A percentile compares a stretch with the other conserved stretches of the same genome.
Conservation (phyloP, 2,888 invertebrate species). For the Invenusta paracnida region DNA sequence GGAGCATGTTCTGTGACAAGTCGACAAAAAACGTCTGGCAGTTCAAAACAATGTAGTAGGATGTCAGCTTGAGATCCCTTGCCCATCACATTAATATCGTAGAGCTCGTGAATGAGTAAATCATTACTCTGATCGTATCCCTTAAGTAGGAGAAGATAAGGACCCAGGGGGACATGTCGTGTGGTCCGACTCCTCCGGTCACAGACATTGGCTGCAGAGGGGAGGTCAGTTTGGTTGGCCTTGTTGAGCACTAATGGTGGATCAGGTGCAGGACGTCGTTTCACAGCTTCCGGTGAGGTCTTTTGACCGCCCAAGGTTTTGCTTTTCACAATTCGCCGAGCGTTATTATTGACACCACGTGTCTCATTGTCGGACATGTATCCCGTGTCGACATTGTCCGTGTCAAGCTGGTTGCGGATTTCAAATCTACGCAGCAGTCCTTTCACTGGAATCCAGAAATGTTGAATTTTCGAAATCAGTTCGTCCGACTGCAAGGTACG, state of each 20-base stretch:
- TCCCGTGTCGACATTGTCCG: neutral
- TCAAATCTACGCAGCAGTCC: constrained; percentile 54
- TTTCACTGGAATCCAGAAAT: constrained; percentile 54
- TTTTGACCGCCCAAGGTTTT: neutral
- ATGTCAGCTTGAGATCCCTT: neutral
- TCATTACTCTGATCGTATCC: neutral
- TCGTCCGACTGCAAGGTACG: constrained; percentile 52
- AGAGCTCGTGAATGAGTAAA: neutral
- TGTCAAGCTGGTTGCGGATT: constrained; percentile 45
- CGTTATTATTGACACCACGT: neutral
- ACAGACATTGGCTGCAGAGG: too few species aligned
- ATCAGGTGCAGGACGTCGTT: neutral
- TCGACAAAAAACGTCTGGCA: too few species aligned
- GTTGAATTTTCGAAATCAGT: constrained; percentile 52
- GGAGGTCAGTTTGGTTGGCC: neutral
- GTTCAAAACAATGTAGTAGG: too few species aligned
- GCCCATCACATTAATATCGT: neutral
- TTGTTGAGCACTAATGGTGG: neutral
- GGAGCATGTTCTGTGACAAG: too few species aligned
- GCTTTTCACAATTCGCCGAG: neutral
- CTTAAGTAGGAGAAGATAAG: neutral
- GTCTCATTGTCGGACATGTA: neutral
- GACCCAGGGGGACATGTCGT: neutral
- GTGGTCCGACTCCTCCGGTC: neutral
- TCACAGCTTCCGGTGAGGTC: neutral